Conservation (phyloP, 2,113 vertebrate genomes). For the Sinocyclocheilus maitianheensis region DNA sequence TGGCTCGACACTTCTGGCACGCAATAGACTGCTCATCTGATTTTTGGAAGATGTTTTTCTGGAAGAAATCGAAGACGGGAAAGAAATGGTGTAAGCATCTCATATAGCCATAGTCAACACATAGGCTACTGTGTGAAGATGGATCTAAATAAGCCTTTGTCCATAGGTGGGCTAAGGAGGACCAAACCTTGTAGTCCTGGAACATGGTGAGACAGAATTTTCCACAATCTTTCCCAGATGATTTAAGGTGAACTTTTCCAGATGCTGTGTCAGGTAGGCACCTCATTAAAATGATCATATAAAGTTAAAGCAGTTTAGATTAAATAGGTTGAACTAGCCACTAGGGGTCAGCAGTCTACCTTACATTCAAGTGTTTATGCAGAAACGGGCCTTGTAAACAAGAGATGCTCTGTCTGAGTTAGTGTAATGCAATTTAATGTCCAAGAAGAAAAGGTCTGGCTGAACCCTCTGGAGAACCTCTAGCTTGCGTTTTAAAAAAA, state of each 20-base stretch:
- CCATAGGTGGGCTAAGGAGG: background rate
- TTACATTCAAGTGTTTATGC: background rate
- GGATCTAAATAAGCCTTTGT: background rate
- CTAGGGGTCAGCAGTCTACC: background rate
- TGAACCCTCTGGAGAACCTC: background rate
- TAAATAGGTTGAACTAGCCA: background rate
- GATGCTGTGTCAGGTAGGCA: constrained; percentile 10
- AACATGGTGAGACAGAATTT: background rate
- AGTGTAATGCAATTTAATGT: background rate
- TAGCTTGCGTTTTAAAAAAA: no score
- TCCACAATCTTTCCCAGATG: background rate
- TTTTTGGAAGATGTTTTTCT: background rate
- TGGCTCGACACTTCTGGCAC: background rate
- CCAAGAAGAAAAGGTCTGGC: background rate
- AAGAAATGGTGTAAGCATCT: no score
- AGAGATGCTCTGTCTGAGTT: background rate
- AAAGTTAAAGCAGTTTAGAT: background rate
- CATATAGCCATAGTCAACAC: background rate
- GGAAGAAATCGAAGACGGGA: background rate
- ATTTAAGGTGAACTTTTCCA: background rate
- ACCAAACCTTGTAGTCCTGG: background rate
- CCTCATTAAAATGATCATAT: background rate
- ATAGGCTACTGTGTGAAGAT: background rate
- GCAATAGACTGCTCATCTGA: background rate
- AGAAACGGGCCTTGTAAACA: background rate